Percentiles rank a stretch among this genome's conserved stretches.
Evolutionary conservation across 2,113 vertebrate genomes (phyloP).

Genomic region (Myrmecobius fasciatus): DNA sequence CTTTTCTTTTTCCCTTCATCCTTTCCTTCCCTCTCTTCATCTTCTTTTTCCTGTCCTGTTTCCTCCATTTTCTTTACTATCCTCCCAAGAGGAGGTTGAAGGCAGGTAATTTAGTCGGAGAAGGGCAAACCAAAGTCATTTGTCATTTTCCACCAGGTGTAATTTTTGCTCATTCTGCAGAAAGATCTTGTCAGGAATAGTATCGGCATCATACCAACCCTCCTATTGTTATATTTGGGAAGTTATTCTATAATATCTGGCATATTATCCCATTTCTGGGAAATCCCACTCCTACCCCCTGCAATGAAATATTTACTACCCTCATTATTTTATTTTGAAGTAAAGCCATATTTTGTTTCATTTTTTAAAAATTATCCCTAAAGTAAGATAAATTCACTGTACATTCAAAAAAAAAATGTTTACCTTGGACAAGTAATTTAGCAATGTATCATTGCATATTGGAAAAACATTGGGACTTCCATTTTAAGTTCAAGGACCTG

Average conservation of each 20-base stretch:
- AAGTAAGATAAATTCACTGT: background rate
- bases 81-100: background rate
- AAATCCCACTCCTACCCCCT: rapidly evolving
- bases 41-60: background rate
- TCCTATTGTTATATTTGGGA: background rate
- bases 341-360: background rate
- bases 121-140: background rate
- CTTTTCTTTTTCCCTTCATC: background rate
- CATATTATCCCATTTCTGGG: background rate
- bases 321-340: background rate
- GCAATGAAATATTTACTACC: background rate
- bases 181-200: background rate
- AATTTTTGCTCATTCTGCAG: background rate
- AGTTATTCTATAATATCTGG: background rate
- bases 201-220: background rate
- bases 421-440: background rate
- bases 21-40: background rate
- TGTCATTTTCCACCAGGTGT: background rate
- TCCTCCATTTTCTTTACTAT: background rate
- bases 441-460: background rate
- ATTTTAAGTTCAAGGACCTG: background rate
- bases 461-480: background rate
- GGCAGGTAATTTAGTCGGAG: background rate
- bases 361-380: background rate
- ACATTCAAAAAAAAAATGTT: background rate